A percentile compares a stretch with the other conserved stretches of the same genome.
Evolutionary conservation across 2,113 vertebrate species (phyloP).

Genomic region (Chaetodon auriga): DNA sequence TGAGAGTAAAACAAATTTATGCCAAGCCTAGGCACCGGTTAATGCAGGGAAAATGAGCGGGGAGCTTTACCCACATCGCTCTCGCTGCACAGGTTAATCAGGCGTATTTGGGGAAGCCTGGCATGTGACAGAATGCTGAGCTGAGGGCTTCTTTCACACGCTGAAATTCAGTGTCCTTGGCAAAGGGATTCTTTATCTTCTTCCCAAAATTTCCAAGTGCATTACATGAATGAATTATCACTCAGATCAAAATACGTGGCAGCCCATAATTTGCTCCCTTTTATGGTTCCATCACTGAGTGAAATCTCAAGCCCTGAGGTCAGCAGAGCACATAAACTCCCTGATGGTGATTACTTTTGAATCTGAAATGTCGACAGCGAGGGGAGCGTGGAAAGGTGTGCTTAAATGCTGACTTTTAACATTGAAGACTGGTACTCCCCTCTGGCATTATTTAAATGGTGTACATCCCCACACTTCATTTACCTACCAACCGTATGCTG

Average conservation of each 20-base stretch:
- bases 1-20: slow-evolving; percentile 15
- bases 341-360: neutral
- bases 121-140: slow-evolving; percentile 34
- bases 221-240: slow-evolving; percentile 42
- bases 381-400: neutral
- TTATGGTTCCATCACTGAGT: slow-evolving; percentile 15
- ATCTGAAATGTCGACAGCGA: slow-evolving; percentile 24
- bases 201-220: neutral
- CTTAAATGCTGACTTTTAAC: neutral
- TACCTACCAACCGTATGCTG: neutral
- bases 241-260: slow-evolving; percentile 21
- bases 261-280: slow-evolving; percentile 28
- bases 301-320: slow-evolving; percentile 26
- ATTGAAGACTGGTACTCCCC: neutral
- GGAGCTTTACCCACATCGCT: slow-evolving; percentile 26
- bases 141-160: slow-evolving; percentile 41
- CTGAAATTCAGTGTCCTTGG: slow-evolving; percentile 44
- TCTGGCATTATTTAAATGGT: neutral
- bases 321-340: slow-evolving; percentile 10
- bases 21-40: neutral
- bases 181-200: slow-evolving; percentile 24
- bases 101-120: slow-evolving; percentile 13
- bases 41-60: slow-evolving; percentile 4
- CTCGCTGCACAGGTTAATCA: slow-evolving; percentile 21
- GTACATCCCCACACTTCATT: neutral